Evolutionary conservation across 2,888 invertebrate genomes (phyloP), one percentile per base, ranked within the genome.

Genomic region (Apamea crenata): DNA sequence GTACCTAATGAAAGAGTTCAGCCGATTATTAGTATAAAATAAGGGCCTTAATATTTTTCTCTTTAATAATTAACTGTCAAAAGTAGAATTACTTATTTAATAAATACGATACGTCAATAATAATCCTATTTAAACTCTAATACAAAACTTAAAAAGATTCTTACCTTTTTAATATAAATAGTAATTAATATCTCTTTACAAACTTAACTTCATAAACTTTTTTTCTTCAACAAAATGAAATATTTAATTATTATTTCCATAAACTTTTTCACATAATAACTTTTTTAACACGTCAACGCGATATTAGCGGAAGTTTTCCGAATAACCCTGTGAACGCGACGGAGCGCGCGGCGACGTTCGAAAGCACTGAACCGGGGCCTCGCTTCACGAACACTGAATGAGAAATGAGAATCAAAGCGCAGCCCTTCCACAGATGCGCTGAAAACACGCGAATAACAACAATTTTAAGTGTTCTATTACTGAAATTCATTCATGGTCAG

Each of bases 301-400:
- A 74, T 80, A 82, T 77, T 63, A 68, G 74, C 77, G 78, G 67
- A 85, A 87, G 80, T 89, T 87, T 78, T 53, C 69, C 81, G 75
- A 68, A 80, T 71, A 78, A 68, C 40, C 50, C 63, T 65, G 72
- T 71, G 74, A 71, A 77, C 75, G 75, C 82, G 80, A 44, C 80
- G 68, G 68, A 82, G 78, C 82, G 77, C 81, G 80, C 79, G 85
- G 72, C 77, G 70, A 81, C 87, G 84, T 75, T 72, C 87, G 87
- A 87, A 83, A 87, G 87, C 81, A 87, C 88, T 89, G 93, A 87
- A 82, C 91, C 82, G 88, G 86, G 80, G 91, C 87, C 90, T 80
- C 91, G 87, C 92, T 90, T 89, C 90, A 88, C 91, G 91, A 92
- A 90, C 90, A 95, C 95, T 95, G 94, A 92, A 91, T 90, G 90